Conservation (phyloP, 2,113 vertebrate species). For the Capra hircus region DNA sequence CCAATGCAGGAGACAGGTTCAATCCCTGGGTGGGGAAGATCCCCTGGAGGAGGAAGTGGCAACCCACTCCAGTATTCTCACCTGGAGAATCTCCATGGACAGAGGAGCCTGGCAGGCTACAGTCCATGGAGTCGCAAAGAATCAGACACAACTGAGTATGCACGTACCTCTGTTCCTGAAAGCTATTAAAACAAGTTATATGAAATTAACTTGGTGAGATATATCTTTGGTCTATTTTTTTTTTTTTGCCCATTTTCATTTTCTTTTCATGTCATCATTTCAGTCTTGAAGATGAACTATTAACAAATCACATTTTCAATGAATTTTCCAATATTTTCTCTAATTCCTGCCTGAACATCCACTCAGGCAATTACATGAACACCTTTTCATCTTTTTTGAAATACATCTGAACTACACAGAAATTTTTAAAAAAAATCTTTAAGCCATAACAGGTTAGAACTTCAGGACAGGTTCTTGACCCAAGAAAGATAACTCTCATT, state of each 20-base stretch:
- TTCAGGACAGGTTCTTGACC: slow-evolving; percentile 9
- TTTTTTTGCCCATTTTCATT: background rate
- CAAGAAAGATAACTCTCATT: slow-evolving; percentile 10
- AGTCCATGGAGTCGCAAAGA: background rate
- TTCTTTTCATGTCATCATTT: background rate
- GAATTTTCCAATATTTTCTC: slow-evolving; percentile 2
- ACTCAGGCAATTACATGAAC: slow-evolving; percentile 20
- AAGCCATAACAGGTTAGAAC: background rate
- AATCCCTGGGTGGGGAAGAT: background rate
- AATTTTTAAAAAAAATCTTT: background rate
- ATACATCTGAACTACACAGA: slow-evolving; percentile 14
- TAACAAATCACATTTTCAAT: background rate
- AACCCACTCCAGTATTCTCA: background rate
- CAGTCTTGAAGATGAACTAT: background rate
- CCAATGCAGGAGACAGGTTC: background rate
- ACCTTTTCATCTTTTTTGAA: slow-evolving; percentile 20
- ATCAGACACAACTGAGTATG: background rate
- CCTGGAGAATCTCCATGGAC: background rate
- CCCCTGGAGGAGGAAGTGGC: background rate
- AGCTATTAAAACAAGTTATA: background rate
- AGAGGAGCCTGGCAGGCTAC: background rate
- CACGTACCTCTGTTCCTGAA: background rate
- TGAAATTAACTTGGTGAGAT: background rate
- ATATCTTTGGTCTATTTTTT: background rate
- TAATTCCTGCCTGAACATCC: background rate